phyloP scores from a whole-genome alignment of 2,797 vertebrate species.

The Syngnathus rostellatus region DNA sequence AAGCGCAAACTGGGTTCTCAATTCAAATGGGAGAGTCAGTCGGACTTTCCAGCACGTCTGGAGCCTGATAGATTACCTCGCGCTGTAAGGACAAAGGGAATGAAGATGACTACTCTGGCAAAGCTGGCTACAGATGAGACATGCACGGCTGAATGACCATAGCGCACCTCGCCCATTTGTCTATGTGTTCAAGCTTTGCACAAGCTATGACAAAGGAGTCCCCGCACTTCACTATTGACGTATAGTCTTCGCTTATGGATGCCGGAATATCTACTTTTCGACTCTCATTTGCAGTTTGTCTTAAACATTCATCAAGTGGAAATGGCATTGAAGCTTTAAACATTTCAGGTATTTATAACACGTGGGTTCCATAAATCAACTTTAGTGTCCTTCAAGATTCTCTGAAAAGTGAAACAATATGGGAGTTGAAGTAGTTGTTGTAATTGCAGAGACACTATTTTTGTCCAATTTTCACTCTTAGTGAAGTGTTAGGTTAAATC shows the following conservation, averaged over 20 bases:
- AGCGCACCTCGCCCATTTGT: slow-evolving; percentile 69
- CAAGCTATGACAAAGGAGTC: slow-evolving; percentile 67
- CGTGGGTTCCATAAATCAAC: slow-evolving; percentile 27
- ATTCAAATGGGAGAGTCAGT: slow-evolving; percentile 75
- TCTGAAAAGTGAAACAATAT: background rate
- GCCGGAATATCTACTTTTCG: slow-evolving; percentile 52
- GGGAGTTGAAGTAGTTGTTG: background rate
- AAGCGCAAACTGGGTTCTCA: slow-evolving; percentile 67
- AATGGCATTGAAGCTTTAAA: slow-evolving; percentile 42
- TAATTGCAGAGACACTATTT: background rate
- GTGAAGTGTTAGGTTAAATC: too few relatives aligned
- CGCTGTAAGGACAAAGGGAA: slow-evolving; percentile 77
- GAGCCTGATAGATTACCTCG: slow-evolving; percentile 74
- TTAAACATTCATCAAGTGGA: slow-evolving; percentile 53
- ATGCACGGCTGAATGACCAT: slow-evolving; percentile 71
- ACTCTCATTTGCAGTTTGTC: slow-evolving; percentile 49
- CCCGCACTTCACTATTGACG: slow-evolving; percentile 59
- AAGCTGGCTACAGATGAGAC: slow-evolving; percentile 75
- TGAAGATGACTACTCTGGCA: slow-evolving; percentile 79
- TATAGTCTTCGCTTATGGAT: slow-evolving; percentile 52
- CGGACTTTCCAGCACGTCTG: slow-evolving; percentile 69
- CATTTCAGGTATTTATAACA: slow-evolving; percentile 41
- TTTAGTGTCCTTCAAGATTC: slow-evolving; percentile 23
- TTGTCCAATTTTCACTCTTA: background rate
- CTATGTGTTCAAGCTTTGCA: slow-evolving; percentile 72